phyloP scores from a whole-genome alignment of 2,797 vertebrate genomes.

The Arnoldichthys spilopterus region DNA sequence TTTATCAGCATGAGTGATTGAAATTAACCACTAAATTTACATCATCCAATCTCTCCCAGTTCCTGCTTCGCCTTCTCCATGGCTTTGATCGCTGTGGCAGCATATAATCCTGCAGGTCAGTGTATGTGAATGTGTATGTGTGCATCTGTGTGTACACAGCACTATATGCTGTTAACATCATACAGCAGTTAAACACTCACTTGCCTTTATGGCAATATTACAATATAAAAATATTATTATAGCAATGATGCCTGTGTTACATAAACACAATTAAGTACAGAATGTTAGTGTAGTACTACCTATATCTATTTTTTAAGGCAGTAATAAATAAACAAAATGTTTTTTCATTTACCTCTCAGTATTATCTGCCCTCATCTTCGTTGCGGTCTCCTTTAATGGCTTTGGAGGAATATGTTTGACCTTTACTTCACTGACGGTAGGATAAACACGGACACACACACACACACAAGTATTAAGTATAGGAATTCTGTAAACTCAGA shows the following conservation, averaged over 20 bases:
- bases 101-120: slow-evolving; percentile 81
- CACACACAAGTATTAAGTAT: too few relatives aligned
- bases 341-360: slow-evolving; percentile 61
- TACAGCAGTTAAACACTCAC: neutral
- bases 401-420: slow-evolving; percentile 92
- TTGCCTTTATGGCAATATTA: too few relatives aligned
- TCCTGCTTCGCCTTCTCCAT: slow-evolving; percentile 85
- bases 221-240: too few relatives aligned
- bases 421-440: slow-evolving; percentile 89
- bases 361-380: slow-evolving; percentile 82
- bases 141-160: slow-evolving; percentile 10
- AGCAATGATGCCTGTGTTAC: too few relatives aligned
- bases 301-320: too few relatives aligned
- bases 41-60: slow-evolving; percentile 63
- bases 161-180: neutral
- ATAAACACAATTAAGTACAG: too few relatives aligned
- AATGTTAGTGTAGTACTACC: too few relatives aligned
- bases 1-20: neutral
- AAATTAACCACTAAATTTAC: neutral
- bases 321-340: neutral
- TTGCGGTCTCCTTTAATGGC: slow-evolving; percentile 87
- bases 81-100: slow-evolving; percentile 80
- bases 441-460: slow-evolving; percentile 52
- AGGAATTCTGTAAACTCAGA: too few relatives aligned
- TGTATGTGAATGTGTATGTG: neutral